Conservation (phyloP, 2,113 vertebrate species). For the Nematolebias whitei region DNA sequence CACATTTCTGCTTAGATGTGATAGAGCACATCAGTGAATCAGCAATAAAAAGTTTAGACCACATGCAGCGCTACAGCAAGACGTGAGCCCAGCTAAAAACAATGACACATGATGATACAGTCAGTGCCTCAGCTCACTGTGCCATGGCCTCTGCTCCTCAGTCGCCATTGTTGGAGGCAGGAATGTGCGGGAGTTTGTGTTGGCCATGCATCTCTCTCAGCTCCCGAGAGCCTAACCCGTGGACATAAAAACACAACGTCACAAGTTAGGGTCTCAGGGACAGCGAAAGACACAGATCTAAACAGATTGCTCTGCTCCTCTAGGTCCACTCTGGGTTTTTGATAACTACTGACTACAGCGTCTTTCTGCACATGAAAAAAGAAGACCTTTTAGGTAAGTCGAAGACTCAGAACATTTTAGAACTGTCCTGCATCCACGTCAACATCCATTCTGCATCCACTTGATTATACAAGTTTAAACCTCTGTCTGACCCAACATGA, state of each 20-base stretch:
- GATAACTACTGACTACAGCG: background rate
- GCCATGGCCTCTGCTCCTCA: slow-evolving; percentile 58
- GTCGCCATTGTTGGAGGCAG: slow-evolving; percentile 56
- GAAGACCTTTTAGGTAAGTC: slow-evolving; percentile 23
- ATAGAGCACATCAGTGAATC: background rate
- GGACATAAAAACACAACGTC: slow-evolving; percentile 98
- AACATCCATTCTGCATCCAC: slow-evolving; percentile 9
- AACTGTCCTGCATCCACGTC: slow-evolving; percentile 2
- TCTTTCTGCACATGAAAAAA: background rate
- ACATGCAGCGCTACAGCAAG: slow-evolving; percentile 3
- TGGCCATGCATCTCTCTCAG: slow-evolving; percentile 89
- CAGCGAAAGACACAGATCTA: slow-evolving; percentile 87
- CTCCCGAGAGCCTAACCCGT: slow-evolving; percentile 99
- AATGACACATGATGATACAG: slow-evolving; percentile 9
- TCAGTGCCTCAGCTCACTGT: slow-evolving; percentile 57
- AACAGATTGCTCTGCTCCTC: slow-evolving; percentile 9
- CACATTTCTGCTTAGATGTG: background rate
- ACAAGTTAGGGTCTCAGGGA: slow-evolving; percentile 99
- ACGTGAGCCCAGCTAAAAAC: slow-evolving; percentile 24
- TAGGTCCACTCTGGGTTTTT: background rate
- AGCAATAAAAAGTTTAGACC: background rate
- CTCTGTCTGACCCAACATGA: slow-evolving; percentile 81
- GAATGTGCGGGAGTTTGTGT: slow-evolving; percentile 35
- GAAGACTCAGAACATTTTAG: slow-evolving; percentile 37
- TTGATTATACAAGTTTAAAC: slow-evolving; percentile 71